Evolutionary conservation across 1,140 invertebrate species (phyloP).

Genomic region (Eriosoma lanigerum): DNA sequence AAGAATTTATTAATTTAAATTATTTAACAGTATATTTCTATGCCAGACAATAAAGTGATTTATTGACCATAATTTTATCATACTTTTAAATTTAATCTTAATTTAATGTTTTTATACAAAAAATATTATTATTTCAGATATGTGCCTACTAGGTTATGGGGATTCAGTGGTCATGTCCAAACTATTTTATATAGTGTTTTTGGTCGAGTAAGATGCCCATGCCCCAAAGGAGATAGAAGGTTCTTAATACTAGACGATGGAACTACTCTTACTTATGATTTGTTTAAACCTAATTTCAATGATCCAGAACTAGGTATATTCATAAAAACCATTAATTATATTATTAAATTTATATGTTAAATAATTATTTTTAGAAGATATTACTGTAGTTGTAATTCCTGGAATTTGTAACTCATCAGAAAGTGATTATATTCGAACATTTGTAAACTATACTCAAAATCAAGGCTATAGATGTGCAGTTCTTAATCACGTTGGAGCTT

Average conservation of each 20-base stretch:
- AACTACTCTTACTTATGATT: constrained; percentile 87
- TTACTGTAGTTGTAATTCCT: constrained; percentile 85
- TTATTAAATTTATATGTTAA: neutral
- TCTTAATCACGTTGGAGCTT: constrained; percentile 91
- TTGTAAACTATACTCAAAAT: constrained; percentile 85
- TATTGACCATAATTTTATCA: neutral
- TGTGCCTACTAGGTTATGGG: constrained; percentile 86
- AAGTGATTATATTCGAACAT: constrained; percentile 88
- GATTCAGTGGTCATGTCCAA: constrained; percentile 90
- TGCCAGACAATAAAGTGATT: neutral
- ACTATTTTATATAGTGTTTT: constrained; percentile 88
- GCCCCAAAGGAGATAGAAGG: constrained; percentile 79
- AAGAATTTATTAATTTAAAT: neutral
- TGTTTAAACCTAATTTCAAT: constrained; percentile 78
- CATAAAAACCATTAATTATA: neutral
- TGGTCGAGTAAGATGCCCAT: constrained; percentile 80
- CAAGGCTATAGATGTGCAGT: constrained; percentile 88
- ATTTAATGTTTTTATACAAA: neutral
- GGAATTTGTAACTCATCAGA: constrained; percentile 92
- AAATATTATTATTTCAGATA: constrained; percentile 68
- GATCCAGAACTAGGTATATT: constrained; percentile 31
- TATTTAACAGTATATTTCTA: neutral
- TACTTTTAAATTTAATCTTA: neutral
- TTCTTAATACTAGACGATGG: constrained; percentile 74
- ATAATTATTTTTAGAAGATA: constrained; percentile 69